Percentiles rank a stretch among this genome's conserved stretches.
phyloP scores from a whole-genome alignment of 2,797 vertebrate species.

The Ispidina picta region DNA sequence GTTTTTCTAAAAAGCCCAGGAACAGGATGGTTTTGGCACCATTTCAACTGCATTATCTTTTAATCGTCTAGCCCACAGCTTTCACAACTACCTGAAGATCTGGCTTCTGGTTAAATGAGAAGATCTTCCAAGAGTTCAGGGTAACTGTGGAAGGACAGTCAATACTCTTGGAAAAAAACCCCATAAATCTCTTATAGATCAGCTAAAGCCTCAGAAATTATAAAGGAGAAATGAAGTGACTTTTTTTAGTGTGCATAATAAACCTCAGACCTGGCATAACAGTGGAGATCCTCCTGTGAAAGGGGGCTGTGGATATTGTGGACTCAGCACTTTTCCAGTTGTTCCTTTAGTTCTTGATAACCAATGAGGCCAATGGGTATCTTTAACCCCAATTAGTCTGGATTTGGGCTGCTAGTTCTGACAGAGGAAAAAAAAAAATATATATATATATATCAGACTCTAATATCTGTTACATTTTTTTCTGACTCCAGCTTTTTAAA shows the following conservation, averaged over 20 bases:
- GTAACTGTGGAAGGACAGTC: background rate
- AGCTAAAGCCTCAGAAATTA: background rate
- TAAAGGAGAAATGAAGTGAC: background rate
- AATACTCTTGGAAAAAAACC: background rate
- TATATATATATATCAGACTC: background rate
- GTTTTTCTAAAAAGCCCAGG: background rate
- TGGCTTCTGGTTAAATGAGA: background rate
- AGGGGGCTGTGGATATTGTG: background rate
- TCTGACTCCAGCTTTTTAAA: background rate
- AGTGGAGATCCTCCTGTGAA: background rate
- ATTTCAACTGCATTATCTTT: background rate
- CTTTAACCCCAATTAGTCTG: background rate
- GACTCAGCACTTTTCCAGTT: background rate
- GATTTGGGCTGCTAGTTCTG: background rate
- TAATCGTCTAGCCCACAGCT: background rate
- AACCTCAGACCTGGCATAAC: background rate
- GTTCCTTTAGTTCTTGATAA: background rate
- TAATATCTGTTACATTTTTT: background rate
- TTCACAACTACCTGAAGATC: constrained; percentile 25
- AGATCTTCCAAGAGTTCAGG: background rate
- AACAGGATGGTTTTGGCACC: background rate
- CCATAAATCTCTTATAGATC: background rate
- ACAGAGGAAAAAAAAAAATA: background rate
- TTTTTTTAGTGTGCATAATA: background rate
- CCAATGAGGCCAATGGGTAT: background rate